phyloP scores from a whole-genome alignment of 2,888 invertebrate species.

The Amblyteles armatorius region DNA sequence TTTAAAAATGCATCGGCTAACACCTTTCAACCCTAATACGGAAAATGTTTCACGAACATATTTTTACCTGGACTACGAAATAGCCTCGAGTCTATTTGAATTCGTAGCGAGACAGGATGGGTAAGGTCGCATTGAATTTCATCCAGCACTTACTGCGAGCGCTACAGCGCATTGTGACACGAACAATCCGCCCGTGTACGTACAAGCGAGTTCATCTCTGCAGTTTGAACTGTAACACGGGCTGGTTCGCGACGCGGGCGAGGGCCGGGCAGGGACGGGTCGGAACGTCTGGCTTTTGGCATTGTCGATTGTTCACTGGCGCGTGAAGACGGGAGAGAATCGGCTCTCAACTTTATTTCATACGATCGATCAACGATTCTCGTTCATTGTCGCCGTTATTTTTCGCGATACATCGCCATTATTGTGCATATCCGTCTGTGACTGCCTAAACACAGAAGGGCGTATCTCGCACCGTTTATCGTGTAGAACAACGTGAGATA shows the following conservation, averaged over 20 bases:
- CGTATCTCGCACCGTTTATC: not conserved
- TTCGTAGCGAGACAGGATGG: conserved; percentile 72
- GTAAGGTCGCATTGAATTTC: conserved; percentile 76
- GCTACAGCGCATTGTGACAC: not conserved
- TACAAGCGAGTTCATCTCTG: not conserved
- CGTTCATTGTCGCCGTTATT: conserved; percentile 45
- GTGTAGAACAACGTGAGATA: too few relatives aligned
- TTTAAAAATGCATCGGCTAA: not conserved
- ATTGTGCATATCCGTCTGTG: not conserved
- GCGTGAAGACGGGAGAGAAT: conserved; percentile 72
- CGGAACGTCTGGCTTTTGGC: conserved; percentile 70
- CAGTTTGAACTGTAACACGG: conserved; percentile 28
- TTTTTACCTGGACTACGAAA: not conserved
- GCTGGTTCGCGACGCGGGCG: not conserved
- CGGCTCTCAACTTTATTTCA: conserved; percentile 10
- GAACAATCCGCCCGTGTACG: not conserved
- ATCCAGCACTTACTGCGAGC: conserved; percentile 59
- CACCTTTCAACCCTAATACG: not conserved
- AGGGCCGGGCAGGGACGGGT: conserved; percentile 23
- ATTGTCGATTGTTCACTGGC: conserved; percentile 74
- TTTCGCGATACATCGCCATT: conserved; percentile 8
- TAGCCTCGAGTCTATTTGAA: not conserved
- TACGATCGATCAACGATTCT: conserved; percentile 44
- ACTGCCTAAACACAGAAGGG: not conserved
- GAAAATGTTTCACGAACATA: not conserved